Percentiles rank a stretch among this genome's conserved stretches.
These are phyloP conservation scores for Podilymbus podiceps DNA, from an alignment of 2,113 vertebrate species.

Conservation along the genomic window DNA sequence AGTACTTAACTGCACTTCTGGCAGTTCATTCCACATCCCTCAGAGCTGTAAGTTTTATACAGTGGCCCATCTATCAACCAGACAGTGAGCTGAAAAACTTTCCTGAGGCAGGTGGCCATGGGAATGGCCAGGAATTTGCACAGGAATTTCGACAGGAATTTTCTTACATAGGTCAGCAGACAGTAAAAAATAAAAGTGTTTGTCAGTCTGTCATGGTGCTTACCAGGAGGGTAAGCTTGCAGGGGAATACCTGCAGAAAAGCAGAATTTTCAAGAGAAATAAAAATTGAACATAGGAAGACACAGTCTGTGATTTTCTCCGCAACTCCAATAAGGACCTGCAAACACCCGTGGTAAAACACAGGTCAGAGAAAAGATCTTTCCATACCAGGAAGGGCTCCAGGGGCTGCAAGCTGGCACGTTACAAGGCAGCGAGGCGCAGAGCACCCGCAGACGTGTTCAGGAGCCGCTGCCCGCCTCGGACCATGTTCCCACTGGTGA, in stretches of 20 bases:
- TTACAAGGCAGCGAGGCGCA: neutral
- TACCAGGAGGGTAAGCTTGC: neutral
- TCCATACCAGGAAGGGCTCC: neutral
- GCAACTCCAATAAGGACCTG: neutral
- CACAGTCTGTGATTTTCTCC: neutral
- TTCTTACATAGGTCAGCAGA: neutral
- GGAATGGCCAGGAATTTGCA: slow-evolving; percentile 35
- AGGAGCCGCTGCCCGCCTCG: neutral
- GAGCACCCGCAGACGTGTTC: neutral
- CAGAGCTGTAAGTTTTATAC: neutral
- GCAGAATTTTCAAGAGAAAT: neutral
- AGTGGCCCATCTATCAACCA: slow-evolving; percentile 1
- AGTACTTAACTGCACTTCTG: neutral
- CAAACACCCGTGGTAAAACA: neutral
- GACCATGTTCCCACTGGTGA: neutral
- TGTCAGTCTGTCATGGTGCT: neutral
- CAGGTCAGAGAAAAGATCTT: neutral
- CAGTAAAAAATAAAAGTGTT: neutral
- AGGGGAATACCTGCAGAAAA: neutral
- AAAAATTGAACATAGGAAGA: neutral
- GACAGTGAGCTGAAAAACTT: slow-evolving; percentile 13
- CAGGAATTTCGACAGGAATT: slow-evolving; percentile 35
- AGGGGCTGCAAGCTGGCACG: neutral
- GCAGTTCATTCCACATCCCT: neutral
- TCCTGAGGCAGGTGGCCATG: neutral